Conservation (phyloP, 2,113 vertebrate genomes). For the Theristicus caerulescens region DNA sequence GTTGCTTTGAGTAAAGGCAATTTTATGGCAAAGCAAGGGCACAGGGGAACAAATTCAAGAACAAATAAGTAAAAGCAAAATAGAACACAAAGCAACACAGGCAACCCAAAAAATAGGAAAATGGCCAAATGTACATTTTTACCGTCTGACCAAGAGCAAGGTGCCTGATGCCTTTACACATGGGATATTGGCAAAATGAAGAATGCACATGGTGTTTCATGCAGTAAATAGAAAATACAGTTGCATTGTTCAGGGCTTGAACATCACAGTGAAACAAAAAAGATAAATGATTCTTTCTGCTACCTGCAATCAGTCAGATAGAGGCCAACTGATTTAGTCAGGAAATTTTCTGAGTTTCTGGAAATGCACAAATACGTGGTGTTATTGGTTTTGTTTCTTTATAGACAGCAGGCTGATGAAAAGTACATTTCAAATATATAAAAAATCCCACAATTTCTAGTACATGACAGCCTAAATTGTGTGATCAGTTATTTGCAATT, state of each 20-base stretch:
- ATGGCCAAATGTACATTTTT: constrained; percentile 22
- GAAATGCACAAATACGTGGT: neutral
- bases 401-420: neutral
- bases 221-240: neutral
- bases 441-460: neutral
- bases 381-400: neutral
- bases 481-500: neutral
- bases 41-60: constrained; percentile 27
- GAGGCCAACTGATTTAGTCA: neutral
- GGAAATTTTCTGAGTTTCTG: neutral
- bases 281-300: neutral
- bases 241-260: neutral
- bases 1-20: constrained; percentile 36
- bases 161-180: constrained; percentile 17
- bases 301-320: neutral
- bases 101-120: neutral
- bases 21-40: constrained; percentile 30
- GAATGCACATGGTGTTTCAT: neutral
- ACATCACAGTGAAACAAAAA: neutral
- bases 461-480: neutral
- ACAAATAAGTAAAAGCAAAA: constrained; percentile 33
- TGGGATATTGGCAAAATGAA: neutral
- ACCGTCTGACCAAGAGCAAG: constrained; percentile 16
- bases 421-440: neutral
- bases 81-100: neutral